Conservation (phyloP, 1,140 invertebrate genomes). For the Metopolophium dirhodum region DNA sequence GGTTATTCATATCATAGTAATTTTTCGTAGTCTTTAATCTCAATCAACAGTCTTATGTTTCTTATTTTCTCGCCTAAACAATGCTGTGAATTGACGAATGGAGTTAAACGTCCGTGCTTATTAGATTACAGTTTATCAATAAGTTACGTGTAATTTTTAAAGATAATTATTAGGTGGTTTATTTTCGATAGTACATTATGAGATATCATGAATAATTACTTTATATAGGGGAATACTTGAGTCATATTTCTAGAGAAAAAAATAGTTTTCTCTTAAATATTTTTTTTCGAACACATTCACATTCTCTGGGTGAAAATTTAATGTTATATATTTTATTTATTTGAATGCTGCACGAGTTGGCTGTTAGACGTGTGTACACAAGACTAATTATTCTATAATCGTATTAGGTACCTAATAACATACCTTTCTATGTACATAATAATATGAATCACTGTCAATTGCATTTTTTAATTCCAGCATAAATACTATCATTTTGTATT, state of each 20-base stretch:
- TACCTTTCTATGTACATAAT: background rate
- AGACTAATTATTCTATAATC: background rate
- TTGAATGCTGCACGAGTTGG: background rate
- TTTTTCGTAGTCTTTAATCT: background rate
- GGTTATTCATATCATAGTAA: background rate
- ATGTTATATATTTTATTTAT: slow-evolving; percentile 21
- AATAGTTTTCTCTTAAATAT: background rate
- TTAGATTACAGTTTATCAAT: background rate
- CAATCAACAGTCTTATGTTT: background rate
- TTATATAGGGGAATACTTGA: background rate
- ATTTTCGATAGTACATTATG: background rate
- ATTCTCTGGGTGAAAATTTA: slow-evolving; percentile 32
- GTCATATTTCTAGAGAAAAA: background rate
- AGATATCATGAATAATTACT: background rate
- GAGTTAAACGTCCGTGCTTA: background rate
- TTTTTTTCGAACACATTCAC: slow-evolving; percentile 7
- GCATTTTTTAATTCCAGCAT: background rate
- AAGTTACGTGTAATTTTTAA: background rate
- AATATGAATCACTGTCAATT: background rate
- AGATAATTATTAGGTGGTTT: background rate
- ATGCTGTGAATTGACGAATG: no score
- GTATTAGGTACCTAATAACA: background rate
- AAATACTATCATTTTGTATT: background rate
- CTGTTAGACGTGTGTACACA: background rate
- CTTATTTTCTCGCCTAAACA: background rate